Conservation (phyloP, 2,113 vertebrate genomes). For the Gobius niger region DNA sequence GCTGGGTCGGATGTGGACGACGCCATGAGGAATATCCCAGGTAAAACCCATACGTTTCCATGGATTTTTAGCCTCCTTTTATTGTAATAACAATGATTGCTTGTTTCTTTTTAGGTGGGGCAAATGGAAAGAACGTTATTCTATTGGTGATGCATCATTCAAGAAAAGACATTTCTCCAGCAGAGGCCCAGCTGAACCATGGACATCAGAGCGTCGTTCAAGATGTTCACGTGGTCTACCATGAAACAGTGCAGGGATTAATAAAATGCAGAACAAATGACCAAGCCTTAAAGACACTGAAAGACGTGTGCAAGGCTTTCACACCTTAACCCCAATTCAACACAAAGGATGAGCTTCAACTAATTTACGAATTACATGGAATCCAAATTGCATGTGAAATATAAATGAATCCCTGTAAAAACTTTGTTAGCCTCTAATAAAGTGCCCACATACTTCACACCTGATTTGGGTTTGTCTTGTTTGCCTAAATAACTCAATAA, state of each 20-base stretch:
- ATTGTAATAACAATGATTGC: background rate
- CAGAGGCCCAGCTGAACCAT: background rate
- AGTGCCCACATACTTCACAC: too few species aligned
- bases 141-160: conserved; percentile 2
- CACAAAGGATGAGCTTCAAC: too few species aligned
- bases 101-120: background rate
- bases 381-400: too few species aligned
- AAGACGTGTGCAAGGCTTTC: background rate
- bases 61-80: too few species aligned
- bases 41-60: background rate
- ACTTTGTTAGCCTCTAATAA: too few species aligned
- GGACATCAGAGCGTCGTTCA: background rate
- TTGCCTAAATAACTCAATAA: background rate
- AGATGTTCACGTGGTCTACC: background rate
- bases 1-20: background rate
- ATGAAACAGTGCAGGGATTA: background rate
- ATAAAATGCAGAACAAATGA: background rate
- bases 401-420: too few species aligned
- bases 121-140: background rate
- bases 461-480: too few species aligned
- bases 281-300: background rate
- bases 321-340: background rate
- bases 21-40: background rate
- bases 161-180: background rate
- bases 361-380: too few species aligned